Base-by-base conservation (phyloP, 2,888 invertebrate genomes). In the Biston betularia region DNA sequence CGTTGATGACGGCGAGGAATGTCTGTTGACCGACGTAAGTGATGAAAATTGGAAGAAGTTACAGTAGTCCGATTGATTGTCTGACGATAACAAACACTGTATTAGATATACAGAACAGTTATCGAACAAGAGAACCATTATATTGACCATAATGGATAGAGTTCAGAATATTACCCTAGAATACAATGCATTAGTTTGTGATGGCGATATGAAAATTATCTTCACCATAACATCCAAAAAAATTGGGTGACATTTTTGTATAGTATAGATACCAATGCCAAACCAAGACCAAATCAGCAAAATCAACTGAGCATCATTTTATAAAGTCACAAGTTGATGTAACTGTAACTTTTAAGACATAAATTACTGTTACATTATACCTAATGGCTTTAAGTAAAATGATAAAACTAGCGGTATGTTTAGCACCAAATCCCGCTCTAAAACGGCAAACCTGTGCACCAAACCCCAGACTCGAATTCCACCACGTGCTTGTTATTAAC, bases 1-100 rank as follows among this genome's bases (percentile, higher is more conserved):
- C 93, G 96, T 99, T 83, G 98, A 99, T 94, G 99, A 99, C 93
- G 96, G 95, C 86, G 99, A 99, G 94, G 99, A 99, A 96, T 97
- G 96, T 95, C 40, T 72, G 71, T 94, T 97, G 83, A 97, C 98
- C 82, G 98, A 98, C 94, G 98, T 98, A 97, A 98, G 98, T 97
- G 75, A 59, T 74, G 71, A 60, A 68, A 70, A 70, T 75, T 68
- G 70, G 69, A 68, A 35, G 34, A 45, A 55, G 48, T 42, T 70
- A 46, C 70, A 66, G 63, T 74, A 70, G 68, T 56, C 72, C 75
- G 65, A 59, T 75, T 72, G 63, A 78, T 9, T 35, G 77, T 74
- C 66, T 71, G 70, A 53, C 55, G 63, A 66, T 53, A 57, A 53
- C 46, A 57, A 73, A 75, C 71, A 68, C 78, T 79, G 76, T 78